These are phyloP conservation scores for Discoglossus pictus DNA, from an alignment of 2,797 vertebrate species.

Conservation along the genomic window DNA sequence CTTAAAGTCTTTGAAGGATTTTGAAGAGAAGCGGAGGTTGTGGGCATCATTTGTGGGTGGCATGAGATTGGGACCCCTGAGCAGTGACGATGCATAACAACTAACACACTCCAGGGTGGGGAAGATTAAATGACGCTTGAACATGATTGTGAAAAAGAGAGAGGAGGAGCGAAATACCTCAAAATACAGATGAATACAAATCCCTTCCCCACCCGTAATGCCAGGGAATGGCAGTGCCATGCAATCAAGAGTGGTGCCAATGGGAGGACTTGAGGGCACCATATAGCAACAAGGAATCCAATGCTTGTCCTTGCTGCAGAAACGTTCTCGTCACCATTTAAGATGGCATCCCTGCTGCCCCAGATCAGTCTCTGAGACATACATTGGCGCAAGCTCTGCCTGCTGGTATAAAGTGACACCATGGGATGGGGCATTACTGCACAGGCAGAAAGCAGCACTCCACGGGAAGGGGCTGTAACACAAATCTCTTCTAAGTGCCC, in stretches of 20 bases:
- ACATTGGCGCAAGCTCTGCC: constrained; percentile 25
- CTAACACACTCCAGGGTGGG: neutral
- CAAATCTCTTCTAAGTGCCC: constrained; percentile 77
- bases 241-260: no score
- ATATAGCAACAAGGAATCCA: constrained; percentile 4
- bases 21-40: no score
- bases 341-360: constrained; percentile 7
- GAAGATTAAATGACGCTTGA: neutral
- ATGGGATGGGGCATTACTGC: constrained; percentile 5
- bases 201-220: constrained; percentile 8
- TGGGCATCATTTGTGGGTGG: no score
- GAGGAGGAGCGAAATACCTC: neutral
- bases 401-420: constrained; percentile 10
- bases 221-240: constrained; percentile 9
- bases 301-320: neutral
- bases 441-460: constrained; percentile 30
- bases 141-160: constrained; percentile 14
- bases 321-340: constrained; percentile 12
- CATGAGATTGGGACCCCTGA: no score
- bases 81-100: neutral
- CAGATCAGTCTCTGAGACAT: constrained; percentile 17
- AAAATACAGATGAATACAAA: constrained; percentile 37
- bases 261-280: no score
- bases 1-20: no score
- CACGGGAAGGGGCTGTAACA: neutral